Percentiles rank a stretch among this genome's conserved stretches.
These are phyloP conservation scores for Premnoplex brunnescens DNA, from an alignment of 2,797 vertebrate genomes.

Conservation along the genomic window DNA sequence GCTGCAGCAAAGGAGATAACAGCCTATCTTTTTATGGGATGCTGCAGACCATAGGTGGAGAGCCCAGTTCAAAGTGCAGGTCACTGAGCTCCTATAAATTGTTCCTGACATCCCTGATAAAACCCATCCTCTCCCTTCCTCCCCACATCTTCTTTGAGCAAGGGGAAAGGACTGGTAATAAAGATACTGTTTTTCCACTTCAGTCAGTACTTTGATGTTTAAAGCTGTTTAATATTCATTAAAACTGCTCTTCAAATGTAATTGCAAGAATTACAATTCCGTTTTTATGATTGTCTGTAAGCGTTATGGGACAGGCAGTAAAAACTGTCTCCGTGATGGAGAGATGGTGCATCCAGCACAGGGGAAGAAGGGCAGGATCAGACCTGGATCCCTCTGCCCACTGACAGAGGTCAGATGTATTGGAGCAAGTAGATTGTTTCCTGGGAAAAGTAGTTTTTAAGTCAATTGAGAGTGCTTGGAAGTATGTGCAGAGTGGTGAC, in stretches of 20 bases:
- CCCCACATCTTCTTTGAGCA: not conserved
- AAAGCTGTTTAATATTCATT: conserved; percentile 77
- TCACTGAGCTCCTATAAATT: conserved; percentile 69
- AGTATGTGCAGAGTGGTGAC: not conserved
- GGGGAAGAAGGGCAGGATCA: not conserved
- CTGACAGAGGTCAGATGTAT: not conserved
- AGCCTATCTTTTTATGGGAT: conserved; percentile 67
- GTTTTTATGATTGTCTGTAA: conserved; percentile 66
- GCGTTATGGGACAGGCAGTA: conserved; percentile 46
- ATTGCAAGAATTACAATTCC: conserved; percentile 67
- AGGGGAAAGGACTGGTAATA: conserved; percentile 51
- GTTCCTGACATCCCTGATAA: conserved; percentile 65
- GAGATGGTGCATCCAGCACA: not conserved
- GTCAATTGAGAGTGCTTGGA: not conserved
- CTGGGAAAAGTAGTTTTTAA: not conserved
- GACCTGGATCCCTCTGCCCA: not conserved
- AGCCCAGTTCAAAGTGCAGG: conserved; percentile 71
- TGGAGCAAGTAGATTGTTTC: not conserved
- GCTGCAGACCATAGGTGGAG: conserved; percentile 48
- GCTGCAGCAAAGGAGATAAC: conserved; percentile 46
- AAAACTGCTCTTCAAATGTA: conserved; percentile 66
- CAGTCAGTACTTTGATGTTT: conserved; percentile 78
- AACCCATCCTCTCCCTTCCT: conserved; percentile 31
- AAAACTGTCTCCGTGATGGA: conserved; percentile 3
- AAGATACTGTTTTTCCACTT: conserved; percentile 75